Percentiles rank a stretch among this genome's conserved stretches.
These are phyloP conservation scores for Pinna nobilis DNA, from an alignment of 1,140 invertebrate species.

Conservation along the genomic window DNA sequence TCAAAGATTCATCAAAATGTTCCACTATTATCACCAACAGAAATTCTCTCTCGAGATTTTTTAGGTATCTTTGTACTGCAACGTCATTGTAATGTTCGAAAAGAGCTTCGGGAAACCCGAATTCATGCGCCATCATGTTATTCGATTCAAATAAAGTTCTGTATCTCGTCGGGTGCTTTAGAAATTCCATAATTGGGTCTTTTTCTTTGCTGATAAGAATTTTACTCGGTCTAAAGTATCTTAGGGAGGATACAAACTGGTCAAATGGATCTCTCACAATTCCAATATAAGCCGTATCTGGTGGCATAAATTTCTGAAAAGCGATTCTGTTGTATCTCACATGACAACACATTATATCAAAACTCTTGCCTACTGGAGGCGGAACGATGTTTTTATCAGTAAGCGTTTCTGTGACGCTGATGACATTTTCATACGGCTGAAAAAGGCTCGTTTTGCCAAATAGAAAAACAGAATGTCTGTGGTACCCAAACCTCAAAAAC, in stretches of 20 bases:
- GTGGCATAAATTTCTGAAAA: constrained; percentile 35
- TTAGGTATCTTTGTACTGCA: constrained; percentile 30
- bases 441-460: constrained; percentile 21
- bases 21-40: constrained; percentile 77
- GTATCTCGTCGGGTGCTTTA: constrained; percentile 41
- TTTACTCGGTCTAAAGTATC: constrained; percentile 35
- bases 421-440: constrained; percentile 1
- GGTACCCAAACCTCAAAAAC: constrained; percentile 20
- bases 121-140: constrained; percentile 46
- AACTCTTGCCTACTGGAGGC: background rate
- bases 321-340: constrained; percentile 44
- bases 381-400: constrained; percentile 13
- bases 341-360: constrained; percentile 48
- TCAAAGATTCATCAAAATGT: constrained; percentile 77
- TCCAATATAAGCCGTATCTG: constrained; percentile 41
- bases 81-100: background rate
- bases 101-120: constrained; percentile 43
- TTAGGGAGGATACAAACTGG: constrained; percentile 42
- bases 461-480: constrained; percentile 20
- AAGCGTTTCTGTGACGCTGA: background rate
- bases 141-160: constrained; percentile 3
- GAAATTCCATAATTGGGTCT: constrained; percentile 2
- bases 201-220: background rate
- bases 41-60: constrained; percentile 61
- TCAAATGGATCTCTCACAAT: constrained; percentile 49